These are phyloP conservation scores for Alouatta palliata DNA, from an alignment of 2,113 vertebrate species.

Conservation along the genomic window DNA sequence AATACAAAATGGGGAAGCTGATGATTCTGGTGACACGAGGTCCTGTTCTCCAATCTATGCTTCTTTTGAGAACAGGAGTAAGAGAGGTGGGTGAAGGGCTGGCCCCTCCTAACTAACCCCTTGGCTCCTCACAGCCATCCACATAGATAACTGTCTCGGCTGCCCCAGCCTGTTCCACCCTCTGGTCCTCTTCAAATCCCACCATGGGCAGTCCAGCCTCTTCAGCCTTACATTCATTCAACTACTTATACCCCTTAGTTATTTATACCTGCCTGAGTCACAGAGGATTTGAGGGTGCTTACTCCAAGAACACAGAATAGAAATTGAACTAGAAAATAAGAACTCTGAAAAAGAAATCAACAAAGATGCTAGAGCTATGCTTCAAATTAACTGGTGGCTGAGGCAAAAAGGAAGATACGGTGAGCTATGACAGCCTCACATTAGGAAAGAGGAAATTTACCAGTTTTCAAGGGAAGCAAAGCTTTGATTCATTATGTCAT, in stretches of 20 bases:
- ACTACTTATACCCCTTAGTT: slow-evolving; percentile 44
- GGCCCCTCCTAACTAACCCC: neutral
- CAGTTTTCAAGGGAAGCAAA: slow-evolving; percentile 9
- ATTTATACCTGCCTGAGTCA: slow-evolving; percentile 59
- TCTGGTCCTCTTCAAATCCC: slow-evolving; percentile 22
- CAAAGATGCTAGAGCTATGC: slow-evolving; percentile 11
- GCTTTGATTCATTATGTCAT: slow-evolving; percentile 39
- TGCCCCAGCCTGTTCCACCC: neutral
- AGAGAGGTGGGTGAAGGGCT: neutral
- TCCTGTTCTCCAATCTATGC: neutral
- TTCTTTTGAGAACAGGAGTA: slow-evolving; percentile 12
- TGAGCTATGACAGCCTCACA: neutral
- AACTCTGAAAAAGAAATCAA: slow-evolving; percentile 51
- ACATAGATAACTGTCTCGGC: neutral
- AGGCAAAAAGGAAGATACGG: slow-evolving; percentile 43
- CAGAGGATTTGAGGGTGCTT: slow-evolving; percentile 54
- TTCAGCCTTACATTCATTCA: slow-evolving; percentile 50
- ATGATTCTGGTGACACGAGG: neutral
- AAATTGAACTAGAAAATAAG: slow-evolving; percentile 61
- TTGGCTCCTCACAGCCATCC: neutral
- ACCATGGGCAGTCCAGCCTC: neutral
- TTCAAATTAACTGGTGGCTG: slow-evolving; percentile 49
- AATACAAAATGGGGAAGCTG: neutral
- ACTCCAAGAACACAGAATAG: slow-evolving; percentile 56
- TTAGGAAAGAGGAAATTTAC: slow-evolving; percentile 53